Percentiles rank a stretch among this genome's conserved stretches.
phyloP scores from a whole-genome alignment of 2,113 vertebrate genomes.

The Calidris pugnax region DNA sequence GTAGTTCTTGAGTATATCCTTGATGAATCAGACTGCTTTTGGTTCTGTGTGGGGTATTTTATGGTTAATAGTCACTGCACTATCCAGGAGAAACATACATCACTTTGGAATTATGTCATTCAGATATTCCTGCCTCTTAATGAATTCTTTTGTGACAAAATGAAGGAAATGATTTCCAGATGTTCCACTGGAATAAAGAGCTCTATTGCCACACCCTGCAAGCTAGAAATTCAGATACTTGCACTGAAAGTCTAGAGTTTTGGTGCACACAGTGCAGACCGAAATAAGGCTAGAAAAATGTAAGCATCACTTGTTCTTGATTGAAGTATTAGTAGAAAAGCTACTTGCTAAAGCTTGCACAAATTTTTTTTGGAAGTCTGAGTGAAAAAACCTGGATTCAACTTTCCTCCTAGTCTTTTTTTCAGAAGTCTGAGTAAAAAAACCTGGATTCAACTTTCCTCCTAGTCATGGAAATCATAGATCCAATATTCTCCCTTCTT shows the following conservation, averaged over 20 bases:
- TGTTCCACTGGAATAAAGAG: neutral
- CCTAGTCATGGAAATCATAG: neutral
- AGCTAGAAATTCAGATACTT: neutral
- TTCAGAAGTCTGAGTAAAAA: too few species aligned
- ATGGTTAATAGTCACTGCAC: neutral
- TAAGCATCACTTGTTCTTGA: neutral
- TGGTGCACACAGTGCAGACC: neutral
- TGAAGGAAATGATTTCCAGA: slow-evolving; percentile 5
- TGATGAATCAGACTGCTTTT: neutral
- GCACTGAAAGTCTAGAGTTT: neutral
- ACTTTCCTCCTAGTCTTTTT: neutral
- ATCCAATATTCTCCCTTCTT: neutral
- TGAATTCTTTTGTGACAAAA: neutral
- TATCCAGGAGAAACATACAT: neutral
- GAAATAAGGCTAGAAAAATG: neutral
- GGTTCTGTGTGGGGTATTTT: neutral
- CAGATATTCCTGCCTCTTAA: neutral
- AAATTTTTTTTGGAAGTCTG: neutral
- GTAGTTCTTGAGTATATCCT: neutral
- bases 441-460: neutral
- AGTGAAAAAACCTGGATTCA: neutral
- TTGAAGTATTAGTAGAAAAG: neutral
- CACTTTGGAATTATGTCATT: neutral
- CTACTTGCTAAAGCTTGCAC: neutral
- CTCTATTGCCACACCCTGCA: neutral